These are phyloP conservation scores for Gasterosteus aculeatus DNA, from an alignment of 2,113 vertebrate species.

Conservation along the genomic window DNA sequence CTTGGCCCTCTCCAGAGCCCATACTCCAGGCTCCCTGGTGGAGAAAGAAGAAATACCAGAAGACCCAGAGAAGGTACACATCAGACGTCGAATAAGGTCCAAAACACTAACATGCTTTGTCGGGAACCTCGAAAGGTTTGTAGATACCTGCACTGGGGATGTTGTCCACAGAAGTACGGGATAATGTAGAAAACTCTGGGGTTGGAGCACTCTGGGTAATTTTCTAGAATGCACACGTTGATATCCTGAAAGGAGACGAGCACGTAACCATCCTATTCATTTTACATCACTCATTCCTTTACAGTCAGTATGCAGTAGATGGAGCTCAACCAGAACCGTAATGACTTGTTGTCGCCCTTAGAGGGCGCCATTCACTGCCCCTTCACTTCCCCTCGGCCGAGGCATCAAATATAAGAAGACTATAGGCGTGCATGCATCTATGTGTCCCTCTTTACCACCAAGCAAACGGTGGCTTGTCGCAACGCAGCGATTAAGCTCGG, in stretches of 20 bases:
- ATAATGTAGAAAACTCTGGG: conserved; percentile 98
- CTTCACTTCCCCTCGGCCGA: conserved; percentile 10
- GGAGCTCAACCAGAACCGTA: neutral
- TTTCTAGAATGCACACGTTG: conserved; percentile 97
- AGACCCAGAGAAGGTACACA: neutral
- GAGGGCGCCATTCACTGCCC: conserved; percentile 44
- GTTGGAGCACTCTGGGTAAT: conserved; percentile 97
- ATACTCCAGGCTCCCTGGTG: conserved; percentile 92
- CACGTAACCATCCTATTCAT: neutral
- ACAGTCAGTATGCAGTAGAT: neutral
- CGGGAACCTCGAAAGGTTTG: neutral
- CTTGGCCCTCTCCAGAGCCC: conserved; percentile 96
- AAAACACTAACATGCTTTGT: neutral
- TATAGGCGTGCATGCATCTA: rapidly evolving
- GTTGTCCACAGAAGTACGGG: conserved; percentile 98
- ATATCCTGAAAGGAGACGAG: conserved; percentile 87
- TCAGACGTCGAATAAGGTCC: too few species aligned
- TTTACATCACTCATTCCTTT: neutral
- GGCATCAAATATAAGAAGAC: neutral
- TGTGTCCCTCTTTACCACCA: neutral
- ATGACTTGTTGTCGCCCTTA: conserved; percentile 32
- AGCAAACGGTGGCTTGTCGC: neutral
- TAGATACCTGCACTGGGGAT: conserved; percentile 94
- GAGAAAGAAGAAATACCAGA: neutral
- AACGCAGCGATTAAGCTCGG: neutral